Evolutionary conservation across 2,797 vertebrate genomes (phyloP), one percentile per base, ranked within the genome.

Genomic region (Cynodonichthys magdalenae): DNA sequence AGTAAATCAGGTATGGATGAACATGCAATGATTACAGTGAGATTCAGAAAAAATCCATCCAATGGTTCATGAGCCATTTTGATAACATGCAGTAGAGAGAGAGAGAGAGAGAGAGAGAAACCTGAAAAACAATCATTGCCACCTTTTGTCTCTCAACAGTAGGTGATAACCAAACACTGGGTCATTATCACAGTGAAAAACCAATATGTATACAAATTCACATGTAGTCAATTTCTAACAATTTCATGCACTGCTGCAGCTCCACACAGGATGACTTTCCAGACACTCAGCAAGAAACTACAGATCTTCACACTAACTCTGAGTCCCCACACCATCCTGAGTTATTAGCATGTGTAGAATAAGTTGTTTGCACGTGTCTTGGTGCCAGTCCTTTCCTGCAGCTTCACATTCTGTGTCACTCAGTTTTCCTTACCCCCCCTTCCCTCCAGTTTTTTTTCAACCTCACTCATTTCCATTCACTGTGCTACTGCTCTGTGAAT

Each of bases 341-440:
- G 77, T 71, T 46, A 85, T 75, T 73, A 84, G 85, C 82, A 85
- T 89, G 75, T 79, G 71, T 65, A 68, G 83, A 87, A 86, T 87
- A 88, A 86, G 62, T 86, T 80, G 71, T 67, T 72, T 68, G 69
- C 67, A 66, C 44, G 68, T 75, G 75, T 83, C 79, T 71, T 68
- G 87, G 69, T 74, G 86, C 82, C 85, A 86, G 69, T 81, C 69
- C 74, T 52, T 69, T 79, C 66, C 74, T 66, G 85, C 77, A 90
- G 92, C 93, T 93, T 93, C 84, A 90, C 87, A 92, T 92, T 88
- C 90, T 81, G 89, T 77, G 90, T 86, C 82, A 63, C 88, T 90
- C 77, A 53, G 61, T 89, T 81, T 90, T 88, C 59, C 34, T 39
- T 66, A 5, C 15, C 36, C 45, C 45, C 39, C 59, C 12, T 2